These are phyloP conservation scores for Halichondria panicea DNA, from an alignment of 37 sponge, comb jelly and placozoan genomes.

Conservation along the genomic window DNA sequence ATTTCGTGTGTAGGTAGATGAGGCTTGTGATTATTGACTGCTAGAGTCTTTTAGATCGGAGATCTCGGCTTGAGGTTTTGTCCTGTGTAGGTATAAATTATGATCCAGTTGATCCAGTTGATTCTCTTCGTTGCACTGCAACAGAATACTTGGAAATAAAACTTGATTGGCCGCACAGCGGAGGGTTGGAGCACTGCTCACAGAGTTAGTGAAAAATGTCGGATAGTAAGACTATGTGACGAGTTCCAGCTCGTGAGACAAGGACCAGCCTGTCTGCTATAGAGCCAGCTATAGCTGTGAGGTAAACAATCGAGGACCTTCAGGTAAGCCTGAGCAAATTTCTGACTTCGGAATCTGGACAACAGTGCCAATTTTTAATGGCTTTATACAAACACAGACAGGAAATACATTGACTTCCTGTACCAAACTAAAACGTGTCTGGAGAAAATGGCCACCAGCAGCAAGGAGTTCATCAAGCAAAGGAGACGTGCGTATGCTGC, in stretches of 20 bases:
- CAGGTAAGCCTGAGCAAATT: not conserved
- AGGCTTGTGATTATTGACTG: too few relatives aligned
- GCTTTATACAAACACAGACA: too few relatives aligned
- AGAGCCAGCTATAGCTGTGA: slow-evolving; percentile 77
- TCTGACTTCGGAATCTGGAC: not conserved
- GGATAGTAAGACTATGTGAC: slow-evolving; percentile 32
- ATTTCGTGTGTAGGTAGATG: too few relatives aligned
- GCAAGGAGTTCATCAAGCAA: slow-evolving; percentile 21
- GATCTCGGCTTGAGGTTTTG: too few relatives aligned
- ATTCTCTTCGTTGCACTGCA: too few relatives aligned
- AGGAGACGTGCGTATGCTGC: slow-evolving; percentile 27
- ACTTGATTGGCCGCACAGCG: slow-evolving; percentile 17
- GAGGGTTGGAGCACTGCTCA: not conserved
- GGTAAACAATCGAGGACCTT: slow-evolving; percentile 6
- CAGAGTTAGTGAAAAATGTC: not conserved
- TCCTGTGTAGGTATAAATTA: too few relatives aligned
- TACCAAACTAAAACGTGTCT: not conserved
- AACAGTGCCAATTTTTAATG: not conserved
- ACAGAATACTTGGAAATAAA: slow-evolving; percentile 17
- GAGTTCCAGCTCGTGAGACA: slow-evolving; percentile 86
- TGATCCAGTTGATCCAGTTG: too few relatives aligned
- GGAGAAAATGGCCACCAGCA: slow-evolving; percentile 1
- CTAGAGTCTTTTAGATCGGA: too few relatives aligned
- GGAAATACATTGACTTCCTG: not conserved
- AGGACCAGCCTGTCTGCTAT: slow-evolving; percentile 88